A percentile compares a stretch with the other conserved stretches of the same genome.
Conservation (phyloP, 2,113 vertebrate species). For the Oncorhynchus clarkii region DNA sequence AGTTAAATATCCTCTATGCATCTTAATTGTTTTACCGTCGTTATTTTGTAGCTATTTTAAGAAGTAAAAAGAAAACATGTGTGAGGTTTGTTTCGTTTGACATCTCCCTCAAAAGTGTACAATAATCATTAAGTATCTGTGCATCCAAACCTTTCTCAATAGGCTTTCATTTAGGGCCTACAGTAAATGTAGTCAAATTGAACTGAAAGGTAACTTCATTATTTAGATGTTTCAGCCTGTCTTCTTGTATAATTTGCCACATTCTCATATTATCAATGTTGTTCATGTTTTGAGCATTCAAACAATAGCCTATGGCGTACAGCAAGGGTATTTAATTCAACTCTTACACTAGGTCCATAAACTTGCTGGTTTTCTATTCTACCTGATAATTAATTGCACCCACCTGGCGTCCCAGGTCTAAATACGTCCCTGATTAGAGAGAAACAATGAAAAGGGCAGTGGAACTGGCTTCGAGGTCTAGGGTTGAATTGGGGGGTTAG, state of each 20-base stretch:
- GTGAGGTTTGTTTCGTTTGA: background rate
- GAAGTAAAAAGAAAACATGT: constrained; percentile 63
- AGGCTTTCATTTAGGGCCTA: background rate
- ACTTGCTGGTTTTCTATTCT: background rate
- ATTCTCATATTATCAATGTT: constrained; percentile 81
- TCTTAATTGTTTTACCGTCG: constrained; percentile 39
- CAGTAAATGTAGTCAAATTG: background rate
- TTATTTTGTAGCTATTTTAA: constrained; percentile 27
- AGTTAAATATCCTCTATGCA: background rate
- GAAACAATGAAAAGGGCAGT: no score
- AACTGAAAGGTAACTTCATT: background rate
- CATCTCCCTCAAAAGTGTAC: no score
- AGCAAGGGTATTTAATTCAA: no score
- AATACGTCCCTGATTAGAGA: no score
- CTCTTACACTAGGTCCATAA: no score
- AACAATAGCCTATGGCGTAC: no score
- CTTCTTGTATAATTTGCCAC: constrained; percentile 61
- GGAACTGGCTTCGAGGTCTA: no score
- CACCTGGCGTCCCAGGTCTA: no score
- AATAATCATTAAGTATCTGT: background rate
- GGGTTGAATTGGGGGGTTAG: constrained; percentile 48
- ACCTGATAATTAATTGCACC: background rate
- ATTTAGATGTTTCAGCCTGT: background rate
- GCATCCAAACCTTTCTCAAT: background rate
- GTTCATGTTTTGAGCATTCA: constrained; percentile 68